Conservation (phyloP, 2,888 invertebrate species). For the Kryphioiulus occultus region DNA sequence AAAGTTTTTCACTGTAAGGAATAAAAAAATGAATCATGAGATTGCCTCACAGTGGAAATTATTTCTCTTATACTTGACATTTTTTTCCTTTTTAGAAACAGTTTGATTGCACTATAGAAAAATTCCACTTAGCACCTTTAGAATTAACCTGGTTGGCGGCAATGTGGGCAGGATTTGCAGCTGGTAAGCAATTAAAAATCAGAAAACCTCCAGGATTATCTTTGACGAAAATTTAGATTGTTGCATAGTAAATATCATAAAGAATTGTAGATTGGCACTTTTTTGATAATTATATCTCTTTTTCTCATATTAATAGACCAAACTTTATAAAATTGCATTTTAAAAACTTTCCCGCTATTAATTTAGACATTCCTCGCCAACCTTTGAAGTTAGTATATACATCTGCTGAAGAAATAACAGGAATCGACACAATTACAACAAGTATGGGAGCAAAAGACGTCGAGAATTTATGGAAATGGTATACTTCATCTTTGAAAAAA, state of each 20-base stretch:
- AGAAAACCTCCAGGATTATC: too few relatives aligned
- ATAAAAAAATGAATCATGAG: neutral
- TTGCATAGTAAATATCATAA: too few relatives aligned
- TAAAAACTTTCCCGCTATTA: too few relatives aligned
- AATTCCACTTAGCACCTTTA: neutral
- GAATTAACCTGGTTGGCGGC: conserved; percentile 47
- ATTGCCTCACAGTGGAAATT: neutral
- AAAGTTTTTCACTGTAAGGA: conserved; percentile 37
- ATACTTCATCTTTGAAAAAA: neutral
- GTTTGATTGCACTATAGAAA: conserved; percentile 10
- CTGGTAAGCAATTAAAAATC: neutral
- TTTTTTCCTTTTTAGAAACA: conserved; percentile 10
- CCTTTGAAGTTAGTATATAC: conserved; percentile 18
- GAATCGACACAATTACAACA: neutral
- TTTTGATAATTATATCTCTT: too few relatives aligned
- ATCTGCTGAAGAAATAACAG: conserved; percentile 3
- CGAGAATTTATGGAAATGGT: conserved; percentile 44
- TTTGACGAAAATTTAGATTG: too few relatives aligned
- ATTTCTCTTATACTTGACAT: neutral
- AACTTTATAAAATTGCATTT: too few relatives aligned
- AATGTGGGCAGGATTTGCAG: conserved; percentile 39
- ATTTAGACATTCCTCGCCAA: conserved; percentile 41
- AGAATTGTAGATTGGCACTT: too few relatives aligned
- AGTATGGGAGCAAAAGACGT: neutral
- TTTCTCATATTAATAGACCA: too few relatives aligned